A percentile compares a stretch with the other conserved stretches of the same genome.
Evolutionary conservation across 30 jellyfish, hydroid and myxozoan genomes (phyloP).

Genomic region (Nemopilema nomurai): DNA sequence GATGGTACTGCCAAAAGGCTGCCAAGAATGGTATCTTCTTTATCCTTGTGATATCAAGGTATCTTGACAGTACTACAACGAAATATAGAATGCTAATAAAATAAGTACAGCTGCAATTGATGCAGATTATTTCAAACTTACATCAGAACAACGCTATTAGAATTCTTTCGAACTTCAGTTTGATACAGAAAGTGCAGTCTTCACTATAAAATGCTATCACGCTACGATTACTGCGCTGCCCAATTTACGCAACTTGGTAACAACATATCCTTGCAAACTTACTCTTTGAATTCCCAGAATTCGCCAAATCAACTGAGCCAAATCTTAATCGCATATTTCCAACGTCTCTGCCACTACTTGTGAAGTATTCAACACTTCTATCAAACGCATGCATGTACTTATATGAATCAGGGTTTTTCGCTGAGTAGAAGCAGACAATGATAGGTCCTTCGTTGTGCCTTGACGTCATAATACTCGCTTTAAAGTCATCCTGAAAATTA

Average conservation of each 20-base stretch:
- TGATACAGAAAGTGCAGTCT: too few species aligned
- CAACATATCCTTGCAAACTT: not conserved
- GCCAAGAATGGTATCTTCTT: conserved; percentile 45
- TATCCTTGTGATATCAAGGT: conserved; percentile 13
- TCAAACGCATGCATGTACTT: conserved; percentile 39
- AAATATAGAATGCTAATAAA: too few species aligned
- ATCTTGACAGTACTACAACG: conserved; percentile 38
- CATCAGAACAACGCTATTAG: too few species aligned
- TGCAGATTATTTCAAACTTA: too few species aligned
- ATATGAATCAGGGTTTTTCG: conserved; percentile 51
- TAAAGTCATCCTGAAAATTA: conserved; percentile 36
- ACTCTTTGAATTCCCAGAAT: conserved; percentile 26
- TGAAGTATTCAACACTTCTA: conserved; percentile 20
- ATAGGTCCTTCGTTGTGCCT: conserved; percentile 6
- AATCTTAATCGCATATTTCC: not conserved
- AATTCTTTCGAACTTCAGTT: too few species aligned
- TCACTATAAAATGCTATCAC: not conserved
- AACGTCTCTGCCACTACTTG: not conserved
- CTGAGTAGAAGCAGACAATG: conserved; percentile 44
- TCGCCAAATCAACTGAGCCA: conserved; percentile 49
- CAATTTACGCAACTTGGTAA: not conserved
- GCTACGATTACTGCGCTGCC: not conserved
- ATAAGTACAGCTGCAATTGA: not conserved
- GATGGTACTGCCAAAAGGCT: conserved; percentile 28
- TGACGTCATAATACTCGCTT: not conserved